Evolutionary conservation across 2,888 invertebrate species (phyloP).

Genomic region (Caenorhabditis sinica): DNA sequence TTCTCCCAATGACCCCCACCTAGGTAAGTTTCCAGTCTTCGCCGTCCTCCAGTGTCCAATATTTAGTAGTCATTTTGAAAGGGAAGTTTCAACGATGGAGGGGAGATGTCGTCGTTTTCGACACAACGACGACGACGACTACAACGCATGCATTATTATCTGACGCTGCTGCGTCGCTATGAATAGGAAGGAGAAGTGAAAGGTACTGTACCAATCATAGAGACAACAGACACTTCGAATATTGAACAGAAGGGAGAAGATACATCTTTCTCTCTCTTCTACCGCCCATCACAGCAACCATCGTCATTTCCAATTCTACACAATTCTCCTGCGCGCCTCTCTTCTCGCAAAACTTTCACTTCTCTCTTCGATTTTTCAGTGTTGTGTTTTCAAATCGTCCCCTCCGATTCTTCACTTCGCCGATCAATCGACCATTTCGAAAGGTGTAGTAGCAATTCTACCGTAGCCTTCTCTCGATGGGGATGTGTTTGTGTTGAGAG

Average conservation of each 20-base stretch:
- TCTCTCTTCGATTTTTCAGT: constrained; percentile 24
- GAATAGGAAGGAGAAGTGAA: neutral
- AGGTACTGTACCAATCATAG: constrained; percentile 21
- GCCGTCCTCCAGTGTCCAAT: neutral
- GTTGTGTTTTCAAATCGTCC: constrained; percentile 13
- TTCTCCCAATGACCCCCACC: neutral
- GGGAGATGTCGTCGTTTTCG: constrained; percentile 34
- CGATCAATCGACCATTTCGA: constrained; percentile 25
- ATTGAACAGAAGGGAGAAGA: constrained; percentile 37
- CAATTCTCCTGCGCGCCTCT: neutral
- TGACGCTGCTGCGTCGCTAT: neutral
- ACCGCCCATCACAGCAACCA: constrained; percentile 6
- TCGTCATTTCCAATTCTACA: constrained; percentile 23
- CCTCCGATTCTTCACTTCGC: neutral
- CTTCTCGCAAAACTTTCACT: constrained; percentile 46
- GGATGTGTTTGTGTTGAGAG: constrained; percentile 10
- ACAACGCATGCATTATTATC: constrained; percentile 27
- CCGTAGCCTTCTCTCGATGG: neutral
- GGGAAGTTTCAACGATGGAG: neutral
- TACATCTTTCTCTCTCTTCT: neutral
- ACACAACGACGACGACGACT: constrained; percentile 23
- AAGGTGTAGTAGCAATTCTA: constrained; percentile 4
- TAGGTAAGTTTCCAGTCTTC: neutral
- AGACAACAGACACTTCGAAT: constrained; percentile 20
- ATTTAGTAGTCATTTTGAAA: constrained; percentile 1